Percentiles rank a stretch among this genome's conserved stretches.
Evolutionary conservation across 2,113 vertebrate genomes (phyloP).

Genomic region (Monarcha castaneiventris): DNA sequence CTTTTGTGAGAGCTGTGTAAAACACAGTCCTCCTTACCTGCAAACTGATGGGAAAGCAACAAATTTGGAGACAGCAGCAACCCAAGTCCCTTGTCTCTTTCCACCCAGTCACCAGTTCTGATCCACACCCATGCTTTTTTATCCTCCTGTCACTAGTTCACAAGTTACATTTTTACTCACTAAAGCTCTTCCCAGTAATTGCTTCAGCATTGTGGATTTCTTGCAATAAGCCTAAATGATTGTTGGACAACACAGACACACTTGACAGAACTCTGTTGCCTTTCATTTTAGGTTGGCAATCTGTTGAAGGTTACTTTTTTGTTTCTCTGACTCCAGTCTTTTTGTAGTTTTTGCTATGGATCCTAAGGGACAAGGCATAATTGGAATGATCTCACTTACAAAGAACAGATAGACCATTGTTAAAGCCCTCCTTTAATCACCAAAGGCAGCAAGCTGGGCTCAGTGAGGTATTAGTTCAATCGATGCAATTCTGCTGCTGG

Average conservation of each 20-base stretch:
- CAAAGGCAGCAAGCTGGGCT: not conserved
- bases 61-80: not conserved
- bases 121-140: not conserved
- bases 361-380: not conserved
- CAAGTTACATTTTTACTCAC: not conserved
- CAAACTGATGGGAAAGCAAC: not conserved
- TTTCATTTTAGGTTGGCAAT: not conserved
- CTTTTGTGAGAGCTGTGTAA: not conserved
- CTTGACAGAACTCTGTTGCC: not conserved
- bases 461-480: not conserved
- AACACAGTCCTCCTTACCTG: not conserved
- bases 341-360: not conserved
- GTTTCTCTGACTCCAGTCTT: not conserved
- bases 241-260: not conserved
- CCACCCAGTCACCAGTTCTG: not conserved
- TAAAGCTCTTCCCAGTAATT: slow-evolving; percentile 18
- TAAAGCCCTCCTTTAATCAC: not conserved
- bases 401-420: slow-evolving; percentile 2
- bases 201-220: not conserved
- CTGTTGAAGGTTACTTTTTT: not conserved
- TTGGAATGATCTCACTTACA: not conserved
- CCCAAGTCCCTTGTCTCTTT: not conserved
- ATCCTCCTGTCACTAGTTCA: not conserved
- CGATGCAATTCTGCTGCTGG: not conserved
- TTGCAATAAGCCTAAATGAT: not conserved